These are phyloP conservation scores for Hipparchia semele DNA, from an alignment of 2,888 invertebrate species.

Conservation along the genomic window DNA sequence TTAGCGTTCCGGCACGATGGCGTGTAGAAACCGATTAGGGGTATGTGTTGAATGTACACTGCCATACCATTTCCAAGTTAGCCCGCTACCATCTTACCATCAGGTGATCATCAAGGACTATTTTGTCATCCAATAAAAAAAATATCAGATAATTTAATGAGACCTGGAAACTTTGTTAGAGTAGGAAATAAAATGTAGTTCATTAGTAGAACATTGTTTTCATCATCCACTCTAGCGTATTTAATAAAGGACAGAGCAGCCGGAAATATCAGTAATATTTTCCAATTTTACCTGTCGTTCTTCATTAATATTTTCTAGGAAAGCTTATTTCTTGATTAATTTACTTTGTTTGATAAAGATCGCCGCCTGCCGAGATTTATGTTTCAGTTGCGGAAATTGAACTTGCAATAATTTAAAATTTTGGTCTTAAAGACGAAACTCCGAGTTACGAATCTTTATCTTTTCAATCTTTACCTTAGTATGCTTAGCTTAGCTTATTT, in stretches of 20 bases:
- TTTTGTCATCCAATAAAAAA: too few relatives aligned
- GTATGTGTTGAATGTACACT: too few relatives aligned
- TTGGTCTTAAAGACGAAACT: not conserved
- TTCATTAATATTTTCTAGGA: not conserved
- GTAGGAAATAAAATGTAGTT: too few relatives aligned
- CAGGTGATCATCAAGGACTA: too few relatives aligned
- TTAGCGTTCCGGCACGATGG: too few relatives aligned
- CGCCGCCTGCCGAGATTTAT: constrained; percentile 11
- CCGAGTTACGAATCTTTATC: not conserved
- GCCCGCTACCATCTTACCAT: too few relatives aligned
- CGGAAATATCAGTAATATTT: not conserved
- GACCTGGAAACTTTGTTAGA: too few relatives aligned
- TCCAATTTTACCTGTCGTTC: not conserved
- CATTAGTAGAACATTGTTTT: not conserved
- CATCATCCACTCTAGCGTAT: not conserved
- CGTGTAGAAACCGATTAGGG: too few relatives aligned
- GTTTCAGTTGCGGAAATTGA: constrained; percentile 15
- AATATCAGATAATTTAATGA: too few relatives aligned
- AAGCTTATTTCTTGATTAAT: not conserved
- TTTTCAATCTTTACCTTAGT: too few relatives aligned
- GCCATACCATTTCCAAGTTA: too few relatives aligned
- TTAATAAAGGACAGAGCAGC: not conserved
- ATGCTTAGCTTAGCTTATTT: not conserved
- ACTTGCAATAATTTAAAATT: constrained; percentile 18
- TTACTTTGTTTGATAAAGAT: constrained; percentile 11